Base-by-base conservation (phyloP, 2,113 vertebrate genomes). In the Misgurnus anguillicaudatus region DNA sequence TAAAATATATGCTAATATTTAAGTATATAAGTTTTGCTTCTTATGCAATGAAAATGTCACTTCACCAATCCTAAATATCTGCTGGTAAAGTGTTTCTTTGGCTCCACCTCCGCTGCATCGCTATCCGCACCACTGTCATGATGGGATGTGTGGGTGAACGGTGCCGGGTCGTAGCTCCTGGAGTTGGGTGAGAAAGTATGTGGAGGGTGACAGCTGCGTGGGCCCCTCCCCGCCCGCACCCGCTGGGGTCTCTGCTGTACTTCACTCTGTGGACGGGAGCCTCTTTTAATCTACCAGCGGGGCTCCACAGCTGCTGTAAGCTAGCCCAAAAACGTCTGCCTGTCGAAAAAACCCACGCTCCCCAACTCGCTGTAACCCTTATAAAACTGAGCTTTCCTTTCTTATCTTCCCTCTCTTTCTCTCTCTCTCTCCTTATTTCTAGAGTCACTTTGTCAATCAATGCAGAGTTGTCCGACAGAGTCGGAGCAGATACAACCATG, bases 201-300 rank as follows among this genome's bases (percentile, higher is more conserved):
- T 93, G 92, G 93, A 91, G 94, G 94, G 91, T 94, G 92, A 95
- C 95, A 95, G 94, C 94, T 95, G 94, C 90, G 89, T 89, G 92
- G 90, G 92, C 94, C 94, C 95, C 93, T 93, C 93, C 94, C 94
- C 87, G 90, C 92, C 92, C 91, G 83, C 0, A 89, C 92, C 91
- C 93, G 92, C 89, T 91, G 87, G 94, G 94, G 93, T 91, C 88
- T 90, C 94, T 93, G 91, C 94, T 94, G 93, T 93, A 94, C 94
- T 95, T 91, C 93, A 93, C 94, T 95, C 93, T 66, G 93, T 91
- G 94, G 92, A 93, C 93, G 92, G 94, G 93, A 93, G 94, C 93
- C 91, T 93, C 94, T 95, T 96, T 95, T 95, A 95, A 95, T 95
- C 93, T 95, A 95, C 89, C 95, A 96, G 95, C 94, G 91, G 85